These are phyloP conservation scores for Macrophya alboannulata DNA, from an alignment of 2,888 invertebrate genomes.

Conservation along the genomic window DNA sequence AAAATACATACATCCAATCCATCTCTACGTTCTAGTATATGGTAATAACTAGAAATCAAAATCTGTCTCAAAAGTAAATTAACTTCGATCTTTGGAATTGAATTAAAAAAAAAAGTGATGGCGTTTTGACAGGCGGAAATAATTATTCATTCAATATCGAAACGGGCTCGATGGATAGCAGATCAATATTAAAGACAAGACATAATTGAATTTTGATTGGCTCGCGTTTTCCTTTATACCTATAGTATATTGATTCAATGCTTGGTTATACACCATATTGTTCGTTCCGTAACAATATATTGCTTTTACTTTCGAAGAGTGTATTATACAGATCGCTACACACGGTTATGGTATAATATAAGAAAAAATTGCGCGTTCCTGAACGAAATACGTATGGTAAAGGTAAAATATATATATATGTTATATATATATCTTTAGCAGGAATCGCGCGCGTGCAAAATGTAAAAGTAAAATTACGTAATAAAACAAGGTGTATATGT, in stretches of 20 bases:
- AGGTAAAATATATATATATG: background rate
- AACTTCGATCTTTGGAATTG: background rate
- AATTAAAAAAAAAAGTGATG: background rate
- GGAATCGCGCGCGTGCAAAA: constrained; percentile 27
- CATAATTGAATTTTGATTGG: background rate
- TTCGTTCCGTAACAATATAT: background rate
- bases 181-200: background rate
- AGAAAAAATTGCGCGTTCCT: background rate
- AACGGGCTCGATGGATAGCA: background rate
- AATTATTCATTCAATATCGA: background rate
- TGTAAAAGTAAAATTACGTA: constrained; percentile 45
- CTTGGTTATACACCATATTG: background rate
- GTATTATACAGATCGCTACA: background rate
- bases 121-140: background rate
- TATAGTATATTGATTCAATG: constrained; percentile 3
- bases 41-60: background rate
- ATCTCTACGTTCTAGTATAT: background rate
- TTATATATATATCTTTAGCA: background rate
- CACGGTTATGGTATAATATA: background rate
- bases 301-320: background rate
- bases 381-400: background rate
- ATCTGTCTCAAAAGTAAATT: no score
- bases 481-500: background rate
- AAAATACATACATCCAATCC: constrained; percentile 34
- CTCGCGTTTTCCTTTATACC: background rate